phyloP scores from a whole-genome alignment of 2,113 vertebrate genomes.

The Oplegnathus fasciatus region DNA sequence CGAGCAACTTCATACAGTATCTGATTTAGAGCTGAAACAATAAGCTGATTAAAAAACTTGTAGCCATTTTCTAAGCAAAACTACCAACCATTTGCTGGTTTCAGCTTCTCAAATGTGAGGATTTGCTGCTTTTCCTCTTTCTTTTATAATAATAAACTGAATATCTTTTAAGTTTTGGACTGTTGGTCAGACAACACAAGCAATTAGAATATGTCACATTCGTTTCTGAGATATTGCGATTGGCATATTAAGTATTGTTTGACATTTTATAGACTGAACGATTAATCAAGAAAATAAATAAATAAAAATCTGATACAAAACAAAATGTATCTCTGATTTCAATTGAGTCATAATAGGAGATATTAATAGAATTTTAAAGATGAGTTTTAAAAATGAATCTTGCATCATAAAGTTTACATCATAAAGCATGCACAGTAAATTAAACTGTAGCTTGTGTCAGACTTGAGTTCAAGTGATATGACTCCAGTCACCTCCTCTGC shows the following conservation, averaged over 20 bases:
- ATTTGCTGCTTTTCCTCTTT: neutral
- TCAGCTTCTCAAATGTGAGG: neutral
- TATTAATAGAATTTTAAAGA: neutral
- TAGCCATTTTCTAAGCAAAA: neutral
- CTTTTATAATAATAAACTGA: neutral
- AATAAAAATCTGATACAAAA: neutral
- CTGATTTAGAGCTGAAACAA: neutral
- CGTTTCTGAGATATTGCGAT: neutral
- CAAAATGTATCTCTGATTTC: no score
- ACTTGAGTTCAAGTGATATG: neutral
- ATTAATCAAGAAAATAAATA: neutral
- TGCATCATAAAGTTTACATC: no score
- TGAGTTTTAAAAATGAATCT: neutral
- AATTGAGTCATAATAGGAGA: neutral
- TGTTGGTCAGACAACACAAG: neutral
- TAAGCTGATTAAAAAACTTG: neutral
- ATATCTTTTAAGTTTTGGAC: neutral
- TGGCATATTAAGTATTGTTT: neutral
- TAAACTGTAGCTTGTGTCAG: neutral
- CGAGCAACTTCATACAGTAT: no score
- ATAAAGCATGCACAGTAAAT: neutral
- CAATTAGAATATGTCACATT: neutral
- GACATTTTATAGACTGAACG: neutral
- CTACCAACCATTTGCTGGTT: neutral
- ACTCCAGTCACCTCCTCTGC: neutral